Conservation (phyloP, 2,797 vertebrate genomes). For the Spheniscus humboldti region DNA sequence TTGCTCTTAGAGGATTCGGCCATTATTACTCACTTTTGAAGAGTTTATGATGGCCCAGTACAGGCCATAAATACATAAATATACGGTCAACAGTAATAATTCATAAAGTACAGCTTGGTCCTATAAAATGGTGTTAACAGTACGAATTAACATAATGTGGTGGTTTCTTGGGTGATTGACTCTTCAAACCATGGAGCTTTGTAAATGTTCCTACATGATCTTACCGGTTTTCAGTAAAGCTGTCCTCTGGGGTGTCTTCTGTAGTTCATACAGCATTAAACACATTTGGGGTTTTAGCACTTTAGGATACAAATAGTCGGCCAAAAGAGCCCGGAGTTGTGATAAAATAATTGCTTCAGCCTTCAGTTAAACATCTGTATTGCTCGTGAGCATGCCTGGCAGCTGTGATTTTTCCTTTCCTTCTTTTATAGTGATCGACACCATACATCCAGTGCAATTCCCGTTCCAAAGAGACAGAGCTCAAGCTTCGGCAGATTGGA, state of each 20-base stretch:
- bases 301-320: background rate
- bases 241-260: background rate
- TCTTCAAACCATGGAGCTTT: background rate
- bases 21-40: background rate
- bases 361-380: background rate
- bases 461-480: constrained; percentile 87
- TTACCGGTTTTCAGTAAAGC: background rate
- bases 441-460: constrained; percentile 89
- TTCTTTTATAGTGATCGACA: constrained; percentile 81
- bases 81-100: background rate
- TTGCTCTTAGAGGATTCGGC: background rate
- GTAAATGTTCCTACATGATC: background rate
- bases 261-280: background rate
- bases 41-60: background rate
- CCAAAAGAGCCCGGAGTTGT: background rate
- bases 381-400: background rate
- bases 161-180: constrained; percentile 24
- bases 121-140: constrained; percentile 28
- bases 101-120: background rate
- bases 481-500: constrained; percentile 78
- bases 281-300: background rate
- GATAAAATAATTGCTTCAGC: constrained; percentile 1
- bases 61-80: constrained; percentile 1
- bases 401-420: background rate
- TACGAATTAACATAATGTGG: background rate